phyloP scores from a whole-genome alignment of 2,888 invertebrate species.

The Schrankia costaestrigalis region DNA sequence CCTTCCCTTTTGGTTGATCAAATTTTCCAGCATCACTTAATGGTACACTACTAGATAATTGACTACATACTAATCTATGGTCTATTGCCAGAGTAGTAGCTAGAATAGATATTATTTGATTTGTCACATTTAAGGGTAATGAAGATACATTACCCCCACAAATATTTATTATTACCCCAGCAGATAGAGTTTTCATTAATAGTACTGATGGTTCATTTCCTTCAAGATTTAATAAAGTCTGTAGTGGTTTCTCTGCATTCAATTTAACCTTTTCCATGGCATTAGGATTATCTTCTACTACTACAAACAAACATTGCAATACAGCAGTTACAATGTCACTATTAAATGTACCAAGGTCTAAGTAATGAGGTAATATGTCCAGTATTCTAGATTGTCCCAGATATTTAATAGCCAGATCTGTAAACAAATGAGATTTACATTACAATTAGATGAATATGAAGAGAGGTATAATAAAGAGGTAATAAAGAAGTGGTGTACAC shows the following conservation, averaged over 20 bases:
- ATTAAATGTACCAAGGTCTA: constrained; percentile 81
- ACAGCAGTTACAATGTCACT: constrained; percentile 78
- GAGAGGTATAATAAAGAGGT: not conserved
- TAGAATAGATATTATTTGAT: constrained; percentile 73
- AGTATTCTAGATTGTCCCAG: constrained; percentile 83
- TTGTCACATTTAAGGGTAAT: constrained; percentile 68
- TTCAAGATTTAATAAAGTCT: constrained; percentile 60
- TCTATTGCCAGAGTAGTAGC: constrained; percentile 78
- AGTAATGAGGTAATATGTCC: constrained; percentile 80
- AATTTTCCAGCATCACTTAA: constrained; percentile 54
- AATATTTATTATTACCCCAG: constrained; percentile 80
- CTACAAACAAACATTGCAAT: constrained; percentile 85
- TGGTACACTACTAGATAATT: constrained; percentile 73
- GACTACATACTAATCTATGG: constrained; percentile 70
- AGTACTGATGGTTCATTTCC: constrained; percentile 61
- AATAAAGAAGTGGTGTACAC: not conserved
- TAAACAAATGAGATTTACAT: constrained; percentile 25
- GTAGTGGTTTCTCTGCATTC: constrained; percentile 66
- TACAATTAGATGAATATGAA: not conserved
- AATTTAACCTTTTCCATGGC: constrained; percentile 78
- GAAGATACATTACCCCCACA: constrained; percentile 61
- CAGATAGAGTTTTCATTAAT: constrained; percentile 79
- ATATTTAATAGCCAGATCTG: constrained; percentile 82
- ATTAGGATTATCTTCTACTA: constrained; percentile 85
- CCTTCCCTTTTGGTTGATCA: constrained; percentile 53